phyloP scores from a whole-genome alignment of 2,113 vertebrate species.

The Tragelaphus imberbis region DNA sequence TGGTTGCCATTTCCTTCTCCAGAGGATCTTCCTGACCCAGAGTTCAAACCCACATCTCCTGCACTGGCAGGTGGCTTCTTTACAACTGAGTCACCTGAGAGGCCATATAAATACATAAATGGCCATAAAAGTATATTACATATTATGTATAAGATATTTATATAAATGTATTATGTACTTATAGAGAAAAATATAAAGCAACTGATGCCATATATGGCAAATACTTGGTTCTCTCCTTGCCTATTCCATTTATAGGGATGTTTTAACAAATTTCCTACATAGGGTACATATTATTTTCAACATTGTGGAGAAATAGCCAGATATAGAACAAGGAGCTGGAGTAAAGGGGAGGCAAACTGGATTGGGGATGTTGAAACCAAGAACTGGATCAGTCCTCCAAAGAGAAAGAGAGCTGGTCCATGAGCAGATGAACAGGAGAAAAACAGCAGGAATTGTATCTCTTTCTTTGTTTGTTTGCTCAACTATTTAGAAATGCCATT shows the following conservation, averaged over 20 bases:
- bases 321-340: background rate
- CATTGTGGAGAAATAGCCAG: background rate
- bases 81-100: background rate
- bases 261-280: background rate
- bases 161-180: background rate
- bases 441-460: too few species aligned
- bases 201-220: background rate
- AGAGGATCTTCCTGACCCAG: background rate
- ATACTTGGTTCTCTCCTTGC: background rate
- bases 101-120: background rate
- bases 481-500: background rate
- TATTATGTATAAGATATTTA: background rate
- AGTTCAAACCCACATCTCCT: background rate
- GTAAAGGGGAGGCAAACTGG: background rate
- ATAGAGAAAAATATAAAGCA: background rate
- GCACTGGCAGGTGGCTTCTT: background rate
- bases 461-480: background rate
- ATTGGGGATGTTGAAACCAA: background rate
- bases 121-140: background rate
- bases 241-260: background rate
- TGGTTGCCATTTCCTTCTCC: background rate
- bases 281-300: accelerated
- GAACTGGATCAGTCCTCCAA: background rate
- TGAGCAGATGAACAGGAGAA: background rate
- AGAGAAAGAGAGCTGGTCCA: background rate